Conservation (phyloP, 2,113 vertebrate genomes). For the Lota lota region DNA sequence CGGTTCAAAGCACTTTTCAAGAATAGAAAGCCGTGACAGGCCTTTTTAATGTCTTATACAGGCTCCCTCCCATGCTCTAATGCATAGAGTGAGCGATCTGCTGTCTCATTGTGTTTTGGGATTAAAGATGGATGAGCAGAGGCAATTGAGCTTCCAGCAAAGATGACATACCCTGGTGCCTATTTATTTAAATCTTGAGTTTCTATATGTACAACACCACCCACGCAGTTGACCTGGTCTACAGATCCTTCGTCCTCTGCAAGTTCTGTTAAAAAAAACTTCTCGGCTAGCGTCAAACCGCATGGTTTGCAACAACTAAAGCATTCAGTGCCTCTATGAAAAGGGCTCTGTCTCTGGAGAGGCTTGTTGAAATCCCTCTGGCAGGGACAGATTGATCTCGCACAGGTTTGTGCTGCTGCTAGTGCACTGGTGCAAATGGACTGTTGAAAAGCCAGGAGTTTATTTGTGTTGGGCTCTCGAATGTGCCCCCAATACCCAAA, state of each 20-base stretch:
- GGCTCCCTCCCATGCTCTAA: conserved; percentile 27
- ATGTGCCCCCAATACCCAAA: conserved; percentile 36
- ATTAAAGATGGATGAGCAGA: conserved; percentile 38
- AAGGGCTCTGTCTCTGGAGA: conserved; percentile 60
- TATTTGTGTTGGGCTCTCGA: conserved; percentile 47
- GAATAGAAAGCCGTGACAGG: conserved; percentile 38
- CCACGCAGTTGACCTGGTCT: conserved; percentile 39
- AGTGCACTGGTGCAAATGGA: conserved; percentile 55
- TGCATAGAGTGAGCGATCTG: conserved; percentile 39
- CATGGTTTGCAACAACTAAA: conserved; percentile 60
- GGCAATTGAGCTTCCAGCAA: conserved; percentile 26
- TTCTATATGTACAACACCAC: conserved; percentile 39
- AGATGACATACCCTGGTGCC: conserved; percentile 26
- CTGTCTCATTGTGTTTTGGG: conserved; percentile 41
- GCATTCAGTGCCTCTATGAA: conserved; percentile 60
- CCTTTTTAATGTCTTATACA: conserved; percentile 40
- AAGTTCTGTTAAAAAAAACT: conserved; percentile 34
- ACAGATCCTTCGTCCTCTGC: conserved; percentile 40
- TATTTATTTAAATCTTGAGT: conserved; percentile 27
- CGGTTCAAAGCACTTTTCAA: conserved; percentile 39
- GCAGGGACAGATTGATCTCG: conserved; percentile 53
- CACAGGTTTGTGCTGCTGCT: conserved; percentile 43
- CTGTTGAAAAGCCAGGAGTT: conserved; percentile 47
- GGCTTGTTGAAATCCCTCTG: conserved; percentile 50
- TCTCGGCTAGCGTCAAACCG: conserved; percentile 57